These are phyloP conservation scores for Scaptomyza polygonia DNA, from an alignment of 2,888 invertebrate species.

Conservation along the genomic window DNA sequence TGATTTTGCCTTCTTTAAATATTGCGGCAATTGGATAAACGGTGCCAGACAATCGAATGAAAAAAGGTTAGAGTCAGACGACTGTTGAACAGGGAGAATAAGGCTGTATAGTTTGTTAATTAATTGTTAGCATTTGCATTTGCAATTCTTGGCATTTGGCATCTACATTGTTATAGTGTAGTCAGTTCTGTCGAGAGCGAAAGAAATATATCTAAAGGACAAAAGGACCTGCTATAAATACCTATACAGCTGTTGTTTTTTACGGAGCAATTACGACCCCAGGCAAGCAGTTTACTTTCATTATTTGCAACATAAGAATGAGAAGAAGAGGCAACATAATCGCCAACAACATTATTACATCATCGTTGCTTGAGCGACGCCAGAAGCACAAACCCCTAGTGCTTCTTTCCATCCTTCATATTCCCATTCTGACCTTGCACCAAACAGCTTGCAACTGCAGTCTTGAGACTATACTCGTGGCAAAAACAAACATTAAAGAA, in stretches of 20 bases:
- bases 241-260: background rate
- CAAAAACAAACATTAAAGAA: constrained; percentile 8
- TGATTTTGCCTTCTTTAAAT: background rate
- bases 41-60: background rate
- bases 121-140: background rate
- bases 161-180: background rate
- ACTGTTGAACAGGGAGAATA: background rate
- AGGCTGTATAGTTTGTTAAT: background rate
- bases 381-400: constrained; percentile 17
- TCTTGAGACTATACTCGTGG: constrained; percentile 17
- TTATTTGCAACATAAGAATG: background rate
- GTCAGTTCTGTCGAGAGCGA: background rate
- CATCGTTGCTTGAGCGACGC: constrained; percentile 16
- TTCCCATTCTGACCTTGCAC: too few relatives aligned
- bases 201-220: background rate
- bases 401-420: background rate
- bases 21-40: background rate
- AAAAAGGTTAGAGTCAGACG: background rate
- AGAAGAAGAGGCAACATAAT: constrained; percentile 30
- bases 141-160: background rate
- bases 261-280: constrained; percentile 16
- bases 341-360: constrained; percentile 50
- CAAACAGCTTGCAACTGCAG: background rate
- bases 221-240: background rate
- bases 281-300: constrained; percentile 22